Conservation (phyloP, 2,888 invertebrate genomes). For the Tyria jacobaeae region DNA sequence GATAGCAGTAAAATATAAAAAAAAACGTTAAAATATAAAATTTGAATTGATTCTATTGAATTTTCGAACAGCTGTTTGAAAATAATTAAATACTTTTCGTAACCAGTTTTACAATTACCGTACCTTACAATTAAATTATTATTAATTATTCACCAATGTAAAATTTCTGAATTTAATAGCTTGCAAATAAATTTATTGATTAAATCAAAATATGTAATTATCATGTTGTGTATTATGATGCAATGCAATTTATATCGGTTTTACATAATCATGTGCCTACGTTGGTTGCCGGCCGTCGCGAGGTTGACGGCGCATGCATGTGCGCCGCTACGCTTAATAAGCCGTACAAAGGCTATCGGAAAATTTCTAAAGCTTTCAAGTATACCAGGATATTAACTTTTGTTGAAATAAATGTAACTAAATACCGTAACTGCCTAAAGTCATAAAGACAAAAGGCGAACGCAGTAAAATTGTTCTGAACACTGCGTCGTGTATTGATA, state of each 20-base stretch:
- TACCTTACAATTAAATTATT: neutral
- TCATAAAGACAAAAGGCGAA: neutral
- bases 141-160: neutral
- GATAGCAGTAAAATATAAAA: too few species aligned
- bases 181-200: conserved; percentile 9
- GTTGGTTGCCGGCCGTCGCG: conserved; percentile 6
- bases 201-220: conserved; percentile 23
- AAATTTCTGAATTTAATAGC: neutral
- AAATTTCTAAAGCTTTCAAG: neutral
- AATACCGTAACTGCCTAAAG: neutral
- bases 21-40: too few species aligned
- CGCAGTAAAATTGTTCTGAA: neutral
- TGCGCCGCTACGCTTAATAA: conserved; percentile 1
- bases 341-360: neutral
- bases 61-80: neutral
- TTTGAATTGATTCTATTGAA: too few species aligned
- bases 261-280: conserved; percentile 48
- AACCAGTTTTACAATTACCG: neutral
- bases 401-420: neutral
- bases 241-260: conserved; percentile 44
- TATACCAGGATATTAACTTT: neutral
- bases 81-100: neutral
- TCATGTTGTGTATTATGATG: conserved; percentile 42
- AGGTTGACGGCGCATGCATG: conserved; percentile 1
- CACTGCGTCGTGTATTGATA: neutral